A percentile compares a stretch with the other conserved stretches of the same genome.
Evolutionary conservation across 2,113 vertebrate species (phyloP).

Genomic region (Aegotheles bennettii): DNA sequence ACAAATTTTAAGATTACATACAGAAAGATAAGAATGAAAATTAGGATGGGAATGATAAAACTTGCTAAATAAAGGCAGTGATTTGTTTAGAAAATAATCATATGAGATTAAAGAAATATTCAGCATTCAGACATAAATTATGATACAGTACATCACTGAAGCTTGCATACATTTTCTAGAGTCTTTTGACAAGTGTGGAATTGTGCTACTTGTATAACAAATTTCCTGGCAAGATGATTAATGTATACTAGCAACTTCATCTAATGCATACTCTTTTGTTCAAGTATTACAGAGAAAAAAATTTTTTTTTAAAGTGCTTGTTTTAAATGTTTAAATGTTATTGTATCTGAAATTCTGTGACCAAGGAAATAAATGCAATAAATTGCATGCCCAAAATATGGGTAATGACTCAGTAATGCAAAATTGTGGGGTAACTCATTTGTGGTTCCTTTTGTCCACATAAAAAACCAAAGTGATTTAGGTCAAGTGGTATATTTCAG

Average conservation of each 20-base stretch:
- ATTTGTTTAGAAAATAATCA: background rate
- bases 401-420: background rate
- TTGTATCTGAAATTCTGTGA: background rate
- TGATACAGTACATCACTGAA: background rate
- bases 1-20: background rate
- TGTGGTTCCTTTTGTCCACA: background rate
- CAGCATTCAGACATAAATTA: background rate
- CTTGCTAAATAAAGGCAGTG: background rate
- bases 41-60: background rate
- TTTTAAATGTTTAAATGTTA: background rate
- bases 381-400: background rate
- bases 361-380: background rate
- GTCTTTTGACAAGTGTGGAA: background rate
- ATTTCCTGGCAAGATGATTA: conserved; percentile 23
- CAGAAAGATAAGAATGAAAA: background rate
- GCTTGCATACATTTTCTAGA: background rate
- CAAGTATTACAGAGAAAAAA: background rate
- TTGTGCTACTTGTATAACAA: background rate
- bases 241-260: background rate
- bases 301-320: background rate
- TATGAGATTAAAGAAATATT: background rate
- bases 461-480: background rate
- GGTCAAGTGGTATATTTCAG: background rate
- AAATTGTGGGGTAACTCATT: background rate
- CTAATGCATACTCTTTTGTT: background rate